These are phyloP conservation scores for Rhinichthys klamathensis DNA, from an alignment of 2,113 vertebrate genomes.

Conservation along the genomic window DNA sequence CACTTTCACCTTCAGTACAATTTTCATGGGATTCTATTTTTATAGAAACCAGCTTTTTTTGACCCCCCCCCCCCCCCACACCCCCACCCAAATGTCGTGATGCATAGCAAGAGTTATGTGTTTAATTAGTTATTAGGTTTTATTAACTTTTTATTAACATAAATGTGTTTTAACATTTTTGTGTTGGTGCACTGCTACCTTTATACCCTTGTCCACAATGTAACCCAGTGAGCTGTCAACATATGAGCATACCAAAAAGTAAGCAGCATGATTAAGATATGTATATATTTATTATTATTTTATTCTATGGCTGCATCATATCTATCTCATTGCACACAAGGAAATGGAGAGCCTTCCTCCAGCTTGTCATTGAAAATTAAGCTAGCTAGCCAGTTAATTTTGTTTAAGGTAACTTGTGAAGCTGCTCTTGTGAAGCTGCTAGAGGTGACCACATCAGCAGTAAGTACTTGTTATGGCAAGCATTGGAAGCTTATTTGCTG, in stretches of 20 bases:
- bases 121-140: background rate
- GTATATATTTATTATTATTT: background rate
- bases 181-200: background rate
- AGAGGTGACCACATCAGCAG: no score
- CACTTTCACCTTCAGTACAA: constrained; percentile 1
- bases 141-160: no score
- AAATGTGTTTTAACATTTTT: background rate
- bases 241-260: background rate
- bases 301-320: background rate
- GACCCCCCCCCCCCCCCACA: no score
- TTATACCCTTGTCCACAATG: background rate
- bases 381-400: background rate
- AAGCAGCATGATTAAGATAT: background rate
- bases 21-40: background rate
- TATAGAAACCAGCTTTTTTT: background rate
- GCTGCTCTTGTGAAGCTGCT: no score
- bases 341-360: background rate
- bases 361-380: background rate
- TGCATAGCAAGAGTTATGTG: background rate
- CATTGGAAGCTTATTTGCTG: no score
- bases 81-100: background rate
- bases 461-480: no score
- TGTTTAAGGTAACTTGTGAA: no score
- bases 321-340: background rate
- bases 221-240: background rate